phyloP scores from a whole-genome alignment of 1,140 invertebrate genomes.

The Monomorium pharaonis region DNA sequence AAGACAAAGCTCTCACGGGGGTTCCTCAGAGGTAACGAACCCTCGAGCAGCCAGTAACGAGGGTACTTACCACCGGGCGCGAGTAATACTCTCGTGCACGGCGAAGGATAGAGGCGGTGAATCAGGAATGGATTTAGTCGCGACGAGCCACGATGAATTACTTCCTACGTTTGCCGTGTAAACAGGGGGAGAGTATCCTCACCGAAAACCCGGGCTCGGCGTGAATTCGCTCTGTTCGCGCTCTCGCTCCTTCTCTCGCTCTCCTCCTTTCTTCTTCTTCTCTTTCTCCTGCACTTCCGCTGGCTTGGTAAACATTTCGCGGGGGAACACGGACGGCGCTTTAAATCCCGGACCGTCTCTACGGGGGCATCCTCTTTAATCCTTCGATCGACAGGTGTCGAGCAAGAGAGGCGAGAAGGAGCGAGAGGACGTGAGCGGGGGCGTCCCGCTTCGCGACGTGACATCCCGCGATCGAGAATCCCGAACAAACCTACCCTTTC shows the following conservation, averaged over 20 bases:
- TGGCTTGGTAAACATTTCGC: conserved; percentile 40
- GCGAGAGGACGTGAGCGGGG: conserved; percentile 14
- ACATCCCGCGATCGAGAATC: conserved; percentile 59
- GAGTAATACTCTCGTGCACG: conserved; percentile 2
- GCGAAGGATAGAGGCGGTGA: neutral
- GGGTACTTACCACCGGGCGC: conserved; percentile 18
- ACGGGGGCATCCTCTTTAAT: conserved; percentile 74
- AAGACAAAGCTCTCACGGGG: conserved; percentile 48
- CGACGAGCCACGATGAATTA: conserved; percentile 72
- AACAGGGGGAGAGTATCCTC: conserved; percentile 67
- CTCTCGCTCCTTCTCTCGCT: neutral
- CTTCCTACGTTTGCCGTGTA: conserved; percentile 75
- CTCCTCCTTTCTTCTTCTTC: neutral
- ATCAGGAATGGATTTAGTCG: conserved; percentile 53
- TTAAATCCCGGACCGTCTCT: conserved; percentile 59
- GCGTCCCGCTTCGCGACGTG: conserved; percentile 31
- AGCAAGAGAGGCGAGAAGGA: conserved; percentile 30
- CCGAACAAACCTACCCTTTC: conserved; percentile 63
- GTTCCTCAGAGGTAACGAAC: conserved; percentile 39
- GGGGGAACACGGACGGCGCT: conserved; percentile 24
- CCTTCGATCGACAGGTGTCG: conserved; percentile 72
- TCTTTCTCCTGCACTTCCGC: neutral
- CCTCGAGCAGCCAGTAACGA: conserved; percentile 55
- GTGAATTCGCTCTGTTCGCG: conserved; percentile 18
- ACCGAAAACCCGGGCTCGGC: conserved; percentile 43